phyloP scores from a whole-genome alignment of 2,888 invertebrate species.

The Lasioglossum figueresi region DNA sequence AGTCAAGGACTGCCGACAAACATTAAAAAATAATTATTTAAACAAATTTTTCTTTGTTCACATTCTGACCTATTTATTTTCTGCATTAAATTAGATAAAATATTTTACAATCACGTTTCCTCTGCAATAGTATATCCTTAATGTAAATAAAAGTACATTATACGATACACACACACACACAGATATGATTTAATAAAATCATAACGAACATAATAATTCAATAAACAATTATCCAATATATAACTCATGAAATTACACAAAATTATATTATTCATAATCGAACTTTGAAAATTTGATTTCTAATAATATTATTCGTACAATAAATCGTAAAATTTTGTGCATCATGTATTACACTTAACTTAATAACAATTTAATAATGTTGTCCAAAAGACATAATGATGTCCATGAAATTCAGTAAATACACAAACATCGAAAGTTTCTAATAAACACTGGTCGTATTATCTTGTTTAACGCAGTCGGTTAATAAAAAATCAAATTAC shows the following conservation, averaged over 20 bases:
- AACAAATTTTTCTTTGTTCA: background rate
- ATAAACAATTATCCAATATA: background rate
- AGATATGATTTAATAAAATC: background rate
- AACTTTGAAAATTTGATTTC: background rate
- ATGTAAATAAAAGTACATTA: background rate
- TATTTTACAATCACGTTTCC: background rate
- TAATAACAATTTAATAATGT: background rate
- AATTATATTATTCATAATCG: background rate
- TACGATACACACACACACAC: no score
- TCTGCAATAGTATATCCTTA: background rate
- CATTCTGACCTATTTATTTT: background rate
- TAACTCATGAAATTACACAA: background rate
- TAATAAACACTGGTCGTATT: background rate
- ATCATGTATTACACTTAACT: background rate
- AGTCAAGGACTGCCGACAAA: background rate
- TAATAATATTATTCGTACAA: background rate
- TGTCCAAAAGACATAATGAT: background rate
- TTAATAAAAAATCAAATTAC: background rate
- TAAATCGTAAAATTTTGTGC: background rate
- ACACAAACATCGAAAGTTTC: background rate
- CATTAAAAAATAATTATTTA: background rate
- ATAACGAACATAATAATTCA: background rate
- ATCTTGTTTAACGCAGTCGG: background rate
- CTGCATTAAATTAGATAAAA: background rate
- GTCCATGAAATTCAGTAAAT: background rate